Conservation (phyloP, 2,888 invertebrate species). For the Melinaea menophilus region DNA sequence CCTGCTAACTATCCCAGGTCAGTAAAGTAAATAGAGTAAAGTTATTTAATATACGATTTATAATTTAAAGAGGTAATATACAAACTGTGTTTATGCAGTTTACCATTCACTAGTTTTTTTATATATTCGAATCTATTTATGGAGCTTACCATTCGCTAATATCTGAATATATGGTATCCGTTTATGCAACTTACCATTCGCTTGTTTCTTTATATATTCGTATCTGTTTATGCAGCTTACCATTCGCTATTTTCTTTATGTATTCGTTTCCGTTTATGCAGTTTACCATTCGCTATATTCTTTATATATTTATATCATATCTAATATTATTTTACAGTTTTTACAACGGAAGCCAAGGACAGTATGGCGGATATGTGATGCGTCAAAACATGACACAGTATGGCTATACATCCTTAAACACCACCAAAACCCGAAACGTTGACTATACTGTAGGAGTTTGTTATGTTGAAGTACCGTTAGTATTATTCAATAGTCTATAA, state of each 20-base stretch:
- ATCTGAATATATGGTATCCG: no score
- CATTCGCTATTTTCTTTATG: neutral
- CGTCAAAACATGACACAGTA: conserved; percentile 29
- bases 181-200: no score
- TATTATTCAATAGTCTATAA: conserved; percentile 34
- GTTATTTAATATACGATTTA: neutral
- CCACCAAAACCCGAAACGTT: conserved; percentile 27
- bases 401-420: conserved; percentile 34
- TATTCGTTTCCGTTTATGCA: neutral
- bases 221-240: no score
- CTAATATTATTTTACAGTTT: conserved; percentile 29
- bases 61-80: no score
- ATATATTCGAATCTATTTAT: no score
- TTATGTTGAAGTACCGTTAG: conserved; percentile 82
- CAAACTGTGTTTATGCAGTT: no score
- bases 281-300: neutral
- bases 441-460: conserved; percentile 74
- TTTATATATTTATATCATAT: neutral
- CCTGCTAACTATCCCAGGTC: conserved; percentile 47
- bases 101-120: no score
- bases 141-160: no score
- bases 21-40: conserved; percentile 19
- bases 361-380: conserved; percentile 30
- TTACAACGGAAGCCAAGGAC: conserved; percentile 26
- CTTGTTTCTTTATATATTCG: no score